Evolutionary conservation across 2,888 invertebrate genomes (phyloP), one percentile per base, ranked within the genome.

Genomic region (Nomada goodeniana): DNA sequence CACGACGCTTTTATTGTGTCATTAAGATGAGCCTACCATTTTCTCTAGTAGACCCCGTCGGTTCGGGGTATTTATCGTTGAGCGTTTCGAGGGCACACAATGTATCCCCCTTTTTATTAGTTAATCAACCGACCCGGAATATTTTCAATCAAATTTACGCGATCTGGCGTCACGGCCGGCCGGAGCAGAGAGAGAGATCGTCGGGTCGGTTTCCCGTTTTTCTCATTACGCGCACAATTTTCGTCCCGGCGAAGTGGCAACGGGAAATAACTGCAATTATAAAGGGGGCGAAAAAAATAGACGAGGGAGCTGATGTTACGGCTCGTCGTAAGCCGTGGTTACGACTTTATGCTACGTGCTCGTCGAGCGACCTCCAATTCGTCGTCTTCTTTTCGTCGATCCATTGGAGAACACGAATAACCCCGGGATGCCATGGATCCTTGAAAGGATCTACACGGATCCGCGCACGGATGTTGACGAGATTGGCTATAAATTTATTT

Each of bases 401-500:
- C 84, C 81, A 68, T 83, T 64, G 81, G 71, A 71, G 85, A 77
- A 79, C 72, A 9, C 63, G 23, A 23, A 52, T 52, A 76, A 76
- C 64, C 55, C 67, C 42, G 50, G 29, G 67, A 59, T 59, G 68
- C 29, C 70, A 59, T 55, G 53, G 75, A 86, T 69, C 75, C 83
- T 72, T 26, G 65, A 55, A 80, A 76, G 81, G 80, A 84, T 85
- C 80, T 55, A 79, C 80, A 29, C 50, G 80, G 75, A 84, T 84
- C 75, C 86, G 83, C 81, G 76, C 75, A 84, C 77, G 84, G 83
- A 89, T 89, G 87, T 88, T 91, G 91, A 91, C 90, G 90, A 90
- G 92, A 92, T 93, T 91, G 92, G 90, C 92, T 88, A 91, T 92
- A 92, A 93, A 91, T 92, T 92, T 92, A 91, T 90, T 91, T 91